phyloP scores from a whole-genome alignment of 2,797 vertebrate species.

The Glossophaga mutica region DNA sequence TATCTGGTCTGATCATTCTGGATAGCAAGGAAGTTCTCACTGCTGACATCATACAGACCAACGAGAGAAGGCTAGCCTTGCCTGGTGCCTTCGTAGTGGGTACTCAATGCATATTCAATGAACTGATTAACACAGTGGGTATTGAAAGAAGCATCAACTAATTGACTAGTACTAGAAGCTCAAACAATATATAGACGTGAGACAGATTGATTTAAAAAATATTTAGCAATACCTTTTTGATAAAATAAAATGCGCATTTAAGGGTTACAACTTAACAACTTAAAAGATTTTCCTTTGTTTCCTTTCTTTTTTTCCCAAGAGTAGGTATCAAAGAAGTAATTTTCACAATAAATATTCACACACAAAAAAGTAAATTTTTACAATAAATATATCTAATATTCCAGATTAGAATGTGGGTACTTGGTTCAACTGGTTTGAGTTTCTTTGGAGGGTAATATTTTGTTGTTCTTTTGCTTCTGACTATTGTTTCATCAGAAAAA shows the following conservation, averaged over 20 bases:
- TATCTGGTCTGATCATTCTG: neutral
- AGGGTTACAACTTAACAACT: neutral
- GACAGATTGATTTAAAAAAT: neutral
- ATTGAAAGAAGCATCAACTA: neutral
- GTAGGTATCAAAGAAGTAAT: neutral
- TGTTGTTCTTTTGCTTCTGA: constrained; percentile 3
- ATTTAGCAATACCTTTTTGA: neutral
- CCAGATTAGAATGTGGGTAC: neutral
- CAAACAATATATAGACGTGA: neutral
- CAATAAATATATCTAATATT: neutral
- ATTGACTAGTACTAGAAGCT: neutral
- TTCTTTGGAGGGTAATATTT: neutral
- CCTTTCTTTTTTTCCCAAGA: neutral
- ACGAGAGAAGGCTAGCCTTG: neutral
- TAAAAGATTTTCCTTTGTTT: neutral
- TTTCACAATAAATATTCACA: neutral
- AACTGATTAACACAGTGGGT: neutral
- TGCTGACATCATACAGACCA: neutral
- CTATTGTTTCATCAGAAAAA: constrained; percentile 2
- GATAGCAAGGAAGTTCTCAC: neutral
- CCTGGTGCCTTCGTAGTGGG: neutral
- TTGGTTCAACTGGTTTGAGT: neutral
- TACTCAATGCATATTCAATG: neutral
- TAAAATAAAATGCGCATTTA: neutral
- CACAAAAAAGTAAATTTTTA: neutral